Conservation (phyloP, 2,113 vertebrate genomes). For the Mus musculus region DNA sequence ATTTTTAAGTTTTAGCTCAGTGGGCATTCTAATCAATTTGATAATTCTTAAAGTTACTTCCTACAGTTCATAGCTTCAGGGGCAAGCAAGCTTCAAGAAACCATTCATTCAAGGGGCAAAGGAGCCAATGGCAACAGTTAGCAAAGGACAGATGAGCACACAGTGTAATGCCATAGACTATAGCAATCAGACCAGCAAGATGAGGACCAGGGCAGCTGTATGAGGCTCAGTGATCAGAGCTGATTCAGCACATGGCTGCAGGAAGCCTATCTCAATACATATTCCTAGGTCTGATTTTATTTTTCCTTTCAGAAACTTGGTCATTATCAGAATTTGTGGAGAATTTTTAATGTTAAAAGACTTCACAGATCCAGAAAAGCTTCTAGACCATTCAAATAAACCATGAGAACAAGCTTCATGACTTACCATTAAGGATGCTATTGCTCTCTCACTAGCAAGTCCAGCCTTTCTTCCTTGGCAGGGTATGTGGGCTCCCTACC, state of each 20-base stretch:
- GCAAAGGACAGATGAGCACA: not conserved
- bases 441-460: not conserved
- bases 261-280: not conserved
- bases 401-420: not conserved
- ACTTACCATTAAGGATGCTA: not conserved
- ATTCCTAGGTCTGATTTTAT: not conserved
- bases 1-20: not conserved
- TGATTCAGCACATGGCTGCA: not conserved
- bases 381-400: not conserved
- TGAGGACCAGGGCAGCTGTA: fast-evolving
- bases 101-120: not conserved
- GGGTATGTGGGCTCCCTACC: not conserved
- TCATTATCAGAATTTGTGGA: not conserved
- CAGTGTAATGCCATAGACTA: not conserved
- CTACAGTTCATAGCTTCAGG: not conserved
- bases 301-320: not conserved
- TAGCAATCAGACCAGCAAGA: not conserved
- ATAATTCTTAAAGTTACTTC: conserved; percentile 24
- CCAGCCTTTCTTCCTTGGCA: not conserved
- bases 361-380: not conserved
- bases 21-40: conserved; percentile 27
- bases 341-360: conserved; percentile 7
- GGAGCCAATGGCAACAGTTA: not conserved
- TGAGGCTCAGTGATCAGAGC: fast-evolving
- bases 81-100: not conserved